Evolutionary conservation across 2,888 invertebrate genomes (phyloP), one percentile per base, ranked within the genome.

Genomic region (Nomada ferruginata): DNA sequence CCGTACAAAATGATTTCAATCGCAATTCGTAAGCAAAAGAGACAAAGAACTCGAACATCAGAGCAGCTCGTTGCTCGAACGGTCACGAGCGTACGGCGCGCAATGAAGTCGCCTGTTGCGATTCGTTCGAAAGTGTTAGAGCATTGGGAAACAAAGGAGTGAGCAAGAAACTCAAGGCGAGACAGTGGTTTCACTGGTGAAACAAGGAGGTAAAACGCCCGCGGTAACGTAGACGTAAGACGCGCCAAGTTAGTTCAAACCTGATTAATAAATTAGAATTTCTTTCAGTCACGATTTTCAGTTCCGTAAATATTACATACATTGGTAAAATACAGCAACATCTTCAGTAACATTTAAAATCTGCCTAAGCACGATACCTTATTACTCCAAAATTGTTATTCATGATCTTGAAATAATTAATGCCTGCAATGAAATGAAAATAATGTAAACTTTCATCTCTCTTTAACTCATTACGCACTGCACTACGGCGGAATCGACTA

Each of bases 101-200:
- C 84, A 79, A 84, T 77, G 82, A 84, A 79, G 82, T 82, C 76
- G 79, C 84, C 78, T 70, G 82, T 75, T 81, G 77, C 85, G 83
- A 80, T 76, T 76, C 83, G 78, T 77, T 81, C 65, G 81, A 81
- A 85, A 85, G 85, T 85, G 81, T 85, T 76, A 77, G 81, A 78
- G 78, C 71, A 76, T 76, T 79, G 83, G 64, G 84, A 83, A 85
- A 85, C 61, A 83, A 50, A 71, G 72, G 81, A 69, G 82, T 55
- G 60, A 69, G 78, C 52, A 77, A 78, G 74, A 66, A 61, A 18
- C n/a, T 70, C 77, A 80, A 73, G 85, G 78, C 64, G 71, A 73
- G 80, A 77, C 70, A 74, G 44, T 61, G 50, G 63, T 50, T 47
- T 57, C 26, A 52, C 66, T 76, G 66, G 59, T 44, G 60, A 68